Evolutionary conservation across 2,888 invertebrate species (phyloP).

Genomic region (Schizaphis graminum): DNA sequence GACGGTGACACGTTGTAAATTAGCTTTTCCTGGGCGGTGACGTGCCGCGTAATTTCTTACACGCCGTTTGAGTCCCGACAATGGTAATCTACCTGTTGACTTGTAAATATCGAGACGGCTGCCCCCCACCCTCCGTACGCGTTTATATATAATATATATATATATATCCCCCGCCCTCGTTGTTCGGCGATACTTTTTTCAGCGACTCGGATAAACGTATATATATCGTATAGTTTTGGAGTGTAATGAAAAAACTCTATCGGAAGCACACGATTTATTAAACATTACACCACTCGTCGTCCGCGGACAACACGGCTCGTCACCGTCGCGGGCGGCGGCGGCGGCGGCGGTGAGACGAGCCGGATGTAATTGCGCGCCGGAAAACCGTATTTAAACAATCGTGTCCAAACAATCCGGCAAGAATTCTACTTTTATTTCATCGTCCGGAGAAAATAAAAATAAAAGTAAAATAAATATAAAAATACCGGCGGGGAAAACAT

Average conservation of each 20-base stretch:
- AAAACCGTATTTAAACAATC: not conserved
- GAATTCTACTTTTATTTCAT: slow-evolving; percentile 22
- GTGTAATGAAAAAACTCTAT: not conserved
- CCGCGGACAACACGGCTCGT: not conserved
- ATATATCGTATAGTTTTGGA: not conserved
- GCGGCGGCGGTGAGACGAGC: not conserved
- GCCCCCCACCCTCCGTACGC: not conserved
- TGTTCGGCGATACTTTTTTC: not conserved
- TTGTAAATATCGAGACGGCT: not conserved
- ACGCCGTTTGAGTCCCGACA: not conserved
- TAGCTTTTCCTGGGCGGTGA: not conserved
- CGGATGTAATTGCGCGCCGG: not conserved
- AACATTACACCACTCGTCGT: not conserved
- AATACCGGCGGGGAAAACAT: slow-evolving; percentile 7
- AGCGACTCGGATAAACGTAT: not conserved
- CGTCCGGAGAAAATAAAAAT: not conserved
- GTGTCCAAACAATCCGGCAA: not conserved
- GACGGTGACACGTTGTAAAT: slow-evolving; percentile 7
- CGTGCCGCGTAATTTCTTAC: slow-evolving; percentile 18
- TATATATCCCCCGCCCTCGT: accelerated
- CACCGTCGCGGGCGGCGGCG: not conserved
- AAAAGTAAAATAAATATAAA: slow-evolving; percentile 12
- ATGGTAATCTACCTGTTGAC: not conserved
- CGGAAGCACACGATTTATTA: not conserved
- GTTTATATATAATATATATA: no score